These are phyloP conservation scores for Drosophila neotestacea DNA, from an alignment of 2,888 invertebrate genomes.

Conservation along the genomic window DNA sequence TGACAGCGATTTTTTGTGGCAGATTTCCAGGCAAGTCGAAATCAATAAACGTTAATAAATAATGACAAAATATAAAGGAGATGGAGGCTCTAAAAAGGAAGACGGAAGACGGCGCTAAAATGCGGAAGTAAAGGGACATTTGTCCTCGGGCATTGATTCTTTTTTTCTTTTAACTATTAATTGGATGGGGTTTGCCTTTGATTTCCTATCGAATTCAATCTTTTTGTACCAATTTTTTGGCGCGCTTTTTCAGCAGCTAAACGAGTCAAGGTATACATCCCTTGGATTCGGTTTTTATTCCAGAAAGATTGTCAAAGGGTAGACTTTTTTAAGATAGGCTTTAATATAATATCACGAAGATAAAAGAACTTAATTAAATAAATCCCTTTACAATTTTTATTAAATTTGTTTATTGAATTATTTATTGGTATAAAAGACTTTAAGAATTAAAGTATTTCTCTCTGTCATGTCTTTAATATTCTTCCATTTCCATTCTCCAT, in stretches of 20 bases:
- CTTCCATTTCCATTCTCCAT: too few species aligned
- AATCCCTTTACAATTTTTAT: too few species aligned
- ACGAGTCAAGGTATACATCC: background rate
- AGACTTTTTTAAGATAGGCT: background rate
- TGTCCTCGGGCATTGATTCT: conserved; percentile 59
- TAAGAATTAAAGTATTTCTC: too few species aligned
- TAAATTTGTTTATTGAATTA: too few species aligned
- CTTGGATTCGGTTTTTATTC: background rate
- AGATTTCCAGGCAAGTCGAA: conserved; percentile 64
- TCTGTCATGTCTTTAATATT: too few species aligned
- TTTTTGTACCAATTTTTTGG: conserved; percentile 41
- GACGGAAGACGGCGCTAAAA: conserved; percentile 63
- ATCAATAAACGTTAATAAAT: conserved; percentile 78
- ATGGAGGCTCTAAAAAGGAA: conserved; percentile 7
- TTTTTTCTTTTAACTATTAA: conserved; percentile 53
- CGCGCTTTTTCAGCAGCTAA: conserved; percentile 42
- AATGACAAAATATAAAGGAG: conserved; percentile 50
- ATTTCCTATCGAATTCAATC: conserved; percentile 43
- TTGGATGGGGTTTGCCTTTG: conserved; percentile 53
- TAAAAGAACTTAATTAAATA: too few species aligned
- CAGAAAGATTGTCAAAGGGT: background rate
- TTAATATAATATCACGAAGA: too few species aligned
- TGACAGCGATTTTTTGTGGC: conserved; percentile 71
- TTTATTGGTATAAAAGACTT: too few species aligned
- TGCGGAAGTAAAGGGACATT: conserved; percentile 71